These are phyloP conservation scores for Oryctes rhinoceros DNA, from an alignment of 1,140 invertebrate genomes.

Conservation along the genomic window DNA sequence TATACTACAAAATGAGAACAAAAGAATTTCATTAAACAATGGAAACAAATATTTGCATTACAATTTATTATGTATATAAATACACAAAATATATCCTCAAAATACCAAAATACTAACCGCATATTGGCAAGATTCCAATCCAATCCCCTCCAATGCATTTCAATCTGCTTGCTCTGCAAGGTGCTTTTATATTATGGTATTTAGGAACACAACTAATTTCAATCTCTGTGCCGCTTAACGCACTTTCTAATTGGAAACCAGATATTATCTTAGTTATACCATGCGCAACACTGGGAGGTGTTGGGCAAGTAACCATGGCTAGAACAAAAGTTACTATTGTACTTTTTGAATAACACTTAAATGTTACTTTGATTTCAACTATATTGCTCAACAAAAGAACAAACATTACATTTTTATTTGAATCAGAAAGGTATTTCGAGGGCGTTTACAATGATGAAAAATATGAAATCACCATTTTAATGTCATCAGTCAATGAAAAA, in stretches of 20 bases:
- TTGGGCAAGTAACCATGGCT: conserved; percentile 41
- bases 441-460: too few relatives aligned
- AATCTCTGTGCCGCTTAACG: conserved; percentile 48
- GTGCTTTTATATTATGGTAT: conserved; percentile 50
- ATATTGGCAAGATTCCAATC: conserved; percentile 54
- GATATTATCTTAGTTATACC: conserved; percentile 45
- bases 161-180: conserved; percentile 53
- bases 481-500: too few relatives aligned
- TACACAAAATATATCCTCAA: too few relatives aligned
- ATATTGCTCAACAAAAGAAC: too few relatives aligned
- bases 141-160: conserved; percentile 53
- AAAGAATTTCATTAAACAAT: not conserved
- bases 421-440: too few relatives aligned
- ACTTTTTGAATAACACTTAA: not conserved
- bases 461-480: too few relatives aligned
- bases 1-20: not conserved
- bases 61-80: too few relatives aligned
- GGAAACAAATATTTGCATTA: too few relatives aligned
- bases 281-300: conserved; percentile 47
- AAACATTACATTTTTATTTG: too few relatives aligned
- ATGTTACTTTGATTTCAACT: too few relatives aligned
- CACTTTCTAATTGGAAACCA: conserved; percentile 46
- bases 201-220: conserved; percentile 52
- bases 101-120: conserved; percentile 49
- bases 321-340: not conserved